Evolutionary conservation across 2,888 invertebrate genomes (phyloP).

Genomic region (Eueremaeus valkanovi): DNA sequence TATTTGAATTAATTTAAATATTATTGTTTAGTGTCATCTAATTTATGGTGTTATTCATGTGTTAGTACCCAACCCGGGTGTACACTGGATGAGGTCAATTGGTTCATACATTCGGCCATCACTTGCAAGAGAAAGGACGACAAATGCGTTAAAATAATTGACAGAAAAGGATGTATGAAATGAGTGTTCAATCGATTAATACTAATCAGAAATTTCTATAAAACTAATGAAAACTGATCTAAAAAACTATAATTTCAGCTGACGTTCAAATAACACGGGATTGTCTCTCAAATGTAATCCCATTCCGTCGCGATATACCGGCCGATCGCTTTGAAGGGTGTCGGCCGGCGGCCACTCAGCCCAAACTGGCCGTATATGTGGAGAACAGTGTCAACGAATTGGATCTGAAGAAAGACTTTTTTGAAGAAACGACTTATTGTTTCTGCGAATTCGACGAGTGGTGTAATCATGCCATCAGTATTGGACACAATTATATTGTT

Average conservation of each 20-base stretch:
- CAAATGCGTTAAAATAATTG: constrained; percentile 82
- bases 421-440: constrained; percentile 76
- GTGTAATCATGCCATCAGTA: constrained; percentile 61
- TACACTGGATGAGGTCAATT: constrained; percentile 70
- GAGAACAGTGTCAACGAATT: constrained; percentile 79
- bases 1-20: no score
- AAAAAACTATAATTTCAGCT: no score
- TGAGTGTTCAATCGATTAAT: background rate
- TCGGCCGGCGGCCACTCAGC: constrained; percentile 70
- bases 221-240: no score
- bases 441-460: constrained; percentile 87
- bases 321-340: constrained; percentile 90
- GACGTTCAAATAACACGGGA: constrained; percentile 75
- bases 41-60: constrained; percentile 80
- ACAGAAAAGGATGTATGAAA: constrained; percentile 71
- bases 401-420: constrained; percentile 71
- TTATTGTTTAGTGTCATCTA: constrained; percentile 8
- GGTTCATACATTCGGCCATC: constrained; percentile 72
- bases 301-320: constrained; percentile 77
- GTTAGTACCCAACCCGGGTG: constrained; percentile 85
- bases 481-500: background rate
- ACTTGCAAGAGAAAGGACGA: constrained; percentile 77
- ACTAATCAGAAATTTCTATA: background rate
- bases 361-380: constrained; percentile 76
- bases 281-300: constrained; percentile 73